A percentile compares a stretch with the other conserved stretches of the same genome.
Conservation (phyloP, 2,797 vertebrate species). For the Tinamus major region DNA sequence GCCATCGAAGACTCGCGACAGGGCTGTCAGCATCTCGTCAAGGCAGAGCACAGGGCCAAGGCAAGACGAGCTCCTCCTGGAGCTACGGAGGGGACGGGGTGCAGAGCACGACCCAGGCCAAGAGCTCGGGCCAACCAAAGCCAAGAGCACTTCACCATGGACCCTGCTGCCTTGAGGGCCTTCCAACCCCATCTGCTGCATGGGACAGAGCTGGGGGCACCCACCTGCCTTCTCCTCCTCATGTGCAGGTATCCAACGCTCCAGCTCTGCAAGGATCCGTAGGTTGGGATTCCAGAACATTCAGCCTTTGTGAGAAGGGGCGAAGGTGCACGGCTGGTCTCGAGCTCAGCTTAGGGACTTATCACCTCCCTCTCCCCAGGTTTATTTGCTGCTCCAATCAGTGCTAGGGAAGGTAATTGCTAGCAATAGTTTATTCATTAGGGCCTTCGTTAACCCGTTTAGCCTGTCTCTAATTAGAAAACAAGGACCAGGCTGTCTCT, state of each 20-base stretch:
- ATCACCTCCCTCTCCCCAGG: background rate
- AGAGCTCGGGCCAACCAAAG: background rate
- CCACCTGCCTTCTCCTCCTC: background rate
- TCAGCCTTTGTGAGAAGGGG: background rate
- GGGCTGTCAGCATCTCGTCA: background rate
- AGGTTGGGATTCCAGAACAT: rapidly evolving
- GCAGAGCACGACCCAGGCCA: background rate
- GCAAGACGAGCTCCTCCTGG: background rate
- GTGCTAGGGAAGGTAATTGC: background rate
- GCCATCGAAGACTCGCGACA: rapidly evolving
- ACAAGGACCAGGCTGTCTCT: background rate
- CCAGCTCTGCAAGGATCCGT: background rate
- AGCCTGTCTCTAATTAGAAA: constrained; percentile 7
- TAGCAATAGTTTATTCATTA: background rate
- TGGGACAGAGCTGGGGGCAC: background rate
- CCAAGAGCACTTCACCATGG: too few species aligned
- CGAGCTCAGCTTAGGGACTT: background rate
- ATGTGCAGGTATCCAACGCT: background rate
- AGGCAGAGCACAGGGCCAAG: rapidly evolving
- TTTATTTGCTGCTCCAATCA: background rate
- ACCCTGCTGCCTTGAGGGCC: background rate
- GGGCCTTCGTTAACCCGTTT: background rate
- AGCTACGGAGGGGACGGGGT: background rate
- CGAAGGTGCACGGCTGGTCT: background rate
- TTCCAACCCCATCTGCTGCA: rapidly evolving